phyloP scores from a whole-genome alignment of 2,888 invertebrate genomes.

The Volucella inflata region DNA sequence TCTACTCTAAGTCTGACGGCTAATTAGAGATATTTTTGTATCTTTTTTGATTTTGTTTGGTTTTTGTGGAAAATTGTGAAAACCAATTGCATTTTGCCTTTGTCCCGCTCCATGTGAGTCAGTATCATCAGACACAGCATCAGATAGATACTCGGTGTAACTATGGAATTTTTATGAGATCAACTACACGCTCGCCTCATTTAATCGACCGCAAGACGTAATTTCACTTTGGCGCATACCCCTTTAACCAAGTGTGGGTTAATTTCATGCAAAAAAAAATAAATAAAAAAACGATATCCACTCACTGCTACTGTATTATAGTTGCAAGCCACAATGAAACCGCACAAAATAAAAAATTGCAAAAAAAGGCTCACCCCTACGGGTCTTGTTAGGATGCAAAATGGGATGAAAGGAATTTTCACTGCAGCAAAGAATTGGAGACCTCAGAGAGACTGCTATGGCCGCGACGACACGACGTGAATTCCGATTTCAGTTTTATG shows the following conservation, averaged over 20 bases:
- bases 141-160: slow-evolving; percentile 11
- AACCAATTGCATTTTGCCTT: slow-evolving; percentile 58
- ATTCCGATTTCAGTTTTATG: slow-evolving; percentile 54
- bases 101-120: slow-evolving; percentile 38
- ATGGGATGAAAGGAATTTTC: slow-evolving; percentile 53
- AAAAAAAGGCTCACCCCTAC: slow-evolving; percentile 42
- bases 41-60: slow-evolving; percentile 45
- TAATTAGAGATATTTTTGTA: slow-evolving; percentile 61
- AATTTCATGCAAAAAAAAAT: slow-evolving; percentile 33
- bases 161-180: slow-evolving; percentile 68
- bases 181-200: slow-evolving; percentile 58
- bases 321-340: slow-evolving; percentile 59
- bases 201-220: slow-evolving; percentile 72
- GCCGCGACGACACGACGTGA: slow-evolving; percentile 26
- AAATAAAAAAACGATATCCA: slow-evolving; percentile 41
- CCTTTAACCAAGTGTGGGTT: slow-evolving; percentile 29
- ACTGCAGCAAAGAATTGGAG: slow-evolving; percentile 29
- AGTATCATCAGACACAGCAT: slow-evolving; percentile 8
- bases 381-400: slow-evolving; percentile 26
- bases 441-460: slow-evolving; percentile 7
- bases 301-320: slow-evolving; percentile 61
- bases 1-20: slow-evolving; percentile 2
- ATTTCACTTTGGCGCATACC: slow-evolving; percentile 66
- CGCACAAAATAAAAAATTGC: slow-evolving; percentile 42
- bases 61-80: slow-evolving; percentile 35